phyloP scores from a whole-genome alignment of 2,113 vertebrate genomes.

The Chloebia gouldiae region DNA sequence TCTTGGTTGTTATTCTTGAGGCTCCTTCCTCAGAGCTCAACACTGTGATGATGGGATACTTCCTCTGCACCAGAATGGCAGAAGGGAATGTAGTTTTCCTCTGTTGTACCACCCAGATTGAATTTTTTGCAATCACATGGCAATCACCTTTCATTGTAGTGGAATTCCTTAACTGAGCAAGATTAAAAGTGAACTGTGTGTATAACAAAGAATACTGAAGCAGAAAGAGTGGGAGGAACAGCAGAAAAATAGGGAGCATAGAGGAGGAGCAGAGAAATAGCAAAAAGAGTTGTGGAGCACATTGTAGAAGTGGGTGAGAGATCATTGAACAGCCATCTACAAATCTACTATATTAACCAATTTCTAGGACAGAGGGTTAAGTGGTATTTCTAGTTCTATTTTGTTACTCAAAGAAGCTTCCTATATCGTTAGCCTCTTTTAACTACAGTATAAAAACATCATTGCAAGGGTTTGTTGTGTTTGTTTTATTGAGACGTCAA shows the following conservation, averaged over 20 bases:
- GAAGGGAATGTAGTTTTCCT: not conserved
- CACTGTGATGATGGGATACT: not conserved
- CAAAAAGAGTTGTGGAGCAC: conserved; percentile 2
- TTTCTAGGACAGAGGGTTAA: conserved; percentile 61
- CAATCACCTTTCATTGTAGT: not conserved
- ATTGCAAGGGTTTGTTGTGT: not conserved
- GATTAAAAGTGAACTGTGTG: conserved; percentile 41
- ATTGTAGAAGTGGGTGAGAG: conserved; percentile 2
- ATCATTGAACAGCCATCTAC: conserved; percentile 45
- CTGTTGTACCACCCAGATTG: not conserved
- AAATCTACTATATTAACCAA: conserved; percentile 51
- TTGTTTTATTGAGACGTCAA: not conserved
- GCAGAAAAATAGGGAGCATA: conserved; percentile 7
- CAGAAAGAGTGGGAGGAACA: conserved; percentile 42
- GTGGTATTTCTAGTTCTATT: conserved; percentile 51
- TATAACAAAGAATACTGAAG: conserved; percentile 12
- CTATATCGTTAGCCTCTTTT: conserved; percentile 47
- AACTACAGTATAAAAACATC: not conserved
- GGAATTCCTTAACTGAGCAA: conserved; percentile 38
- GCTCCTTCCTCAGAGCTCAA: not conserved
- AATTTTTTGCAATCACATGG: not conserved
- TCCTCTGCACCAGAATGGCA: not conserved
- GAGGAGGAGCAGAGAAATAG: conserved; percentile 47
- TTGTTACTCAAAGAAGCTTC: conserved; percentile 37
- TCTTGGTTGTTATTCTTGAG: not conserved